These are phyloP conservation scores for Eupithecia insigniata DNA, from an alignment of 2,888 invertebrate species.

Conservation along the genomic window DNA sequence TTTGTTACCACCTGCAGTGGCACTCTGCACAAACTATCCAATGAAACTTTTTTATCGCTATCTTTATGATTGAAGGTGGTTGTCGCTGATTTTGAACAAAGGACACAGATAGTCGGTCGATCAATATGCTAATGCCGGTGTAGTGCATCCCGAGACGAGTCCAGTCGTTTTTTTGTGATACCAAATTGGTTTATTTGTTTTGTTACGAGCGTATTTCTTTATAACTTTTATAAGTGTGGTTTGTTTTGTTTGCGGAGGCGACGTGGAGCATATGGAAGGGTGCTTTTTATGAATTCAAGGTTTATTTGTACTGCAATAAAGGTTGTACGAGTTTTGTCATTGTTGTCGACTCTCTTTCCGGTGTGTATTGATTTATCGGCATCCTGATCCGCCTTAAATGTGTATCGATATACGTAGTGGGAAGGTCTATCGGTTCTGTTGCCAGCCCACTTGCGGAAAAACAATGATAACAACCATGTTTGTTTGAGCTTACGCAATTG, in stretches of 20 bases:
- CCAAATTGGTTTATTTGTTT: constrained; percentile 82
- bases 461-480: constrained; percentile 52
- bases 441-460: constrained; percentile 58
- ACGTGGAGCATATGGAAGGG: constrained; percentile 63
- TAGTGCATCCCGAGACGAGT: constrained; percentile 65
- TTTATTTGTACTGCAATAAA: constrained; percentile 46
- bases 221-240: constrained; percentile 59
- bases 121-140: constrained; percentile 80
- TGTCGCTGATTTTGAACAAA: constrained; percentile 84
- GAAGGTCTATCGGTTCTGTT: constrained; percentile 55
- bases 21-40: constrained; percentile 66
- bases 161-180: constrained; percentile 71
- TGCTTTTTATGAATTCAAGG: constrained; percentile 43
- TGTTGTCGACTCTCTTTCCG: constrained; percentile 48
- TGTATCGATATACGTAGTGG: constrained; percentile 58
- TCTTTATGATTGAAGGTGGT: constrained; percentile 79
- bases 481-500: constrained; percentile 45
- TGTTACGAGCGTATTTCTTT: constrained; percentile 75
- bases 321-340: constrained; percentile 45
- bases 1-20: constrained; percentile 73
- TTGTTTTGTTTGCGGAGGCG: constrained; percentile 72
- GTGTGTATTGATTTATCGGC: constrained; percentile 48
- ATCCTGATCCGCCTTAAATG: constrained; percentile 60
- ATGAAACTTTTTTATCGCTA: constrained; percentile 72
- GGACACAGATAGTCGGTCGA: constrained; percentile 75